Evolutionary conservation across 2,888 invertebrate species (phyloP), one percentile per base, ranked within the genome.

Genomic region (Thymelicus lineola): DNA sequence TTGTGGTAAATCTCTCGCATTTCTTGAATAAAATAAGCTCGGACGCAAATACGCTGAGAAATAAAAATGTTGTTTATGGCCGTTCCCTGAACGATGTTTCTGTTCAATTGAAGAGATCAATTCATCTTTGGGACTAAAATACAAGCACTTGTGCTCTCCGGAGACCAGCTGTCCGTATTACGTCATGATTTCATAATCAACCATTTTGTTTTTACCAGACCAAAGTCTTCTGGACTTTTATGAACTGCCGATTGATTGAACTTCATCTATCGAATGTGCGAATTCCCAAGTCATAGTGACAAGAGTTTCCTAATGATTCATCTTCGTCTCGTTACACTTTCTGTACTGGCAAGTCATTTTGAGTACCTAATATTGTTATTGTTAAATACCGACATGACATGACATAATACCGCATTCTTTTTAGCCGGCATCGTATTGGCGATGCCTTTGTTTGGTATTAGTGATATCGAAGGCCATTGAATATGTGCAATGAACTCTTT

Each of bases 141-240:
- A 72, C 74, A 67, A 69, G 66, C 74, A 74, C 74, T 74, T 71
- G 71, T 71, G 62, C 57, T 20, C 46, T 53, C 55, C 14, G 53
- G 53, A 28, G 61, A 15, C 65, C 72, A 59, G 72, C 66, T 66
- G 64, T 50, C 46, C 62, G 15, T n/a, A 42, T 70, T 73, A 70
- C 73, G 73, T 73, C 72, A 74, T 53, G 42, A 67, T 74, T 74
- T 74, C 66, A 74, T 71, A 72, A 74, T 69, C 69, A 48, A 55
- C 65, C 67, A 72, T 73, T 68, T 65, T 67, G 66, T 66, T 66
- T 61, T 59, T 38, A 66, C 59, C 59, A 66, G 36, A 58, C 46
- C 48, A 36, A 17, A 7, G 45, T 46, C 36, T 48, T 20, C 46
- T 15, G 45, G 28, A 9, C 28, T n/a, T 57, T 65, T 46, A 66